Evolutionary conservation across 2,113 vertebrate species (phyloP), one percentile per base, ranked within the genome.

Genomic region (Corynorhinus townsendii): DNA sequence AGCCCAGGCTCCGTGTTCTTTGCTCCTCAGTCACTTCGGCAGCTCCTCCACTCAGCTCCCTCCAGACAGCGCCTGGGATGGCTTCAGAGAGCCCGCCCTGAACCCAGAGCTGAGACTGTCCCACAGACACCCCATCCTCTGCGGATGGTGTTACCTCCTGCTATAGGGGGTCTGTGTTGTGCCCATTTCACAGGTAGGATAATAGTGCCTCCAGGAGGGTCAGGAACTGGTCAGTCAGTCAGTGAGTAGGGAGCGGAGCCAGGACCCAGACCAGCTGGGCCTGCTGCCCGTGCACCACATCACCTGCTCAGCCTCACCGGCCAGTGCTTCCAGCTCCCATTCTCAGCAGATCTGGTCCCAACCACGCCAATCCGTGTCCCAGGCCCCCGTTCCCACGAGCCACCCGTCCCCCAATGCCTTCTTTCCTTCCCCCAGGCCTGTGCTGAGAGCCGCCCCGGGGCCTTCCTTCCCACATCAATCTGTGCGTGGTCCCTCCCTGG

Each of bases 341-440:
- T 73, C 35, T 30, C 47, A 59, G 49, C 90, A 82, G 35, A 2
- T 54, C 11, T 40, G 16, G 62, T 26, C 84, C 62, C 86, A 59
- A 2, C 47, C 4, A 20, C 75, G 49, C 62, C 68, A 24, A 6
- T 11, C n/a, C 14, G 2, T 0, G 56, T 22, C 62, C 43, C 11
- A 0, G 19, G 35, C 28, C 62, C 52, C 45, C 20, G 35, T n/a
- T n/a, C 47, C 4, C 38, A 3, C 30, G 14, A 9, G 22, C 54
- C 40, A 2, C 40, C 64, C 14, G 9, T 10, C 3, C 0, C 0
- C 56, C 64, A 17, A 11, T 1, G 11, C n/a, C 40, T n/a, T 28
- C 64, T 64, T 33, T 56, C 33, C 24, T 45, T 35, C 82, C 47
- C 28, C 24, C 45, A 3, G 10, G 12, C 56, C 28, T 62, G 49